phyloP scores from a whole-genome alignment of 2,797 vertebrate genomes.

The Protosalanx chinensis region DNA sequence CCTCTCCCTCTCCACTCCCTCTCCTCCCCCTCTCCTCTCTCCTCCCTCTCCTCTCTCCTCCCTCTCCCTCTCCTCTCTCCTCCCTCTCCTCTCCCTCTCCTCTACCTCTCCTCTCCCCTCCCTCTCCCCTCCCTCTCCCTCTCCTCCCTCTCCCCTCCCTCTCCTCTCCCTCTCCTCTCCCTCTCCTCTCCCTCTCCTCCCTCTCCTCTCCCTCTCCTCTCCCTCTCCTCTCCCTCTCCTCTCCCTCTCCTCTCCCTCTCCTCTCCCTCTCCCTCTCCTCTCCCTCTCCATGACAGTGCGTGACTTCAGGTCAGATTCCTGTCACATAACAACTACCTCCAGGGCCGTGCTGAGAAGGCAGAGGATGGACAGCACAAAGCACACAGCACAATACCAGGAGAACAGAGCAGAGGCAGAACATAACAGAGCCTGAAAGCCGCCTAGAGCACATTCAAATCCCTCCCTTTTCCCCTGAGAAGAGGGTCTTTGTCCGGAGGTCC shows the following conservation, averaged over 20 bases:
- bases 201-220: no score
- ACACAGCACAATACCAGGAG: conserved; percentile 31
- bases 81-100: no score
- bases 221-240: no score
- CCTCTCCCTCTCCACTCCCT: no score
- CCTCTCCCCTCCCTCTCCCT: neutral
- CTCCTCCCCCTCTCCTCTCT: no score
- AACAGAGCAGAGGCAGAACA: conserved; percentile 8
- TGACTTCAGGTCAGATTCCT: conserved; percentile 75
- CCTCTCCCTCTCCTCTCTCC: no score
- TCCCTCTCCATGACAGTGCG: conserved; percentile 67
- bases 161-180: no score
- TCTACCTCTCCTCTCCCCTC: no score
- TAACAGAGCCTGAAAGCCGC: neutral
- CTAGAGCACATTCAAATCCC: neutral
- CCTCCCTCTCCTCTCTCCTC: neutral
- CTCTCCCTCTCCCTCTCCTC: neutral
- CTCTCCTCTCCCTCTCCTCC: no score
- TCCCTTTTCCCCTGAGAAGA: neutral
- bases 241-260: no score
- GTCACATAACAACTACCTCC: conserved; percentile 67
- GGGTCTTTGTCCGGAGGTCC: neutral
- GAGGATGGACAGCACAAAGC: conserved; percentile 60
- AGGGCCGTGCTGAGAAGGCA: conserved; percentile 47
- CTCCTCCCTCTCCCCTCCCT: no score